Percentiles rank a stretch among this genome's conserved stretches.
Conservation (phyloP, 2,797 vertebrate species). For the Anolis apletophallus region DNA sequence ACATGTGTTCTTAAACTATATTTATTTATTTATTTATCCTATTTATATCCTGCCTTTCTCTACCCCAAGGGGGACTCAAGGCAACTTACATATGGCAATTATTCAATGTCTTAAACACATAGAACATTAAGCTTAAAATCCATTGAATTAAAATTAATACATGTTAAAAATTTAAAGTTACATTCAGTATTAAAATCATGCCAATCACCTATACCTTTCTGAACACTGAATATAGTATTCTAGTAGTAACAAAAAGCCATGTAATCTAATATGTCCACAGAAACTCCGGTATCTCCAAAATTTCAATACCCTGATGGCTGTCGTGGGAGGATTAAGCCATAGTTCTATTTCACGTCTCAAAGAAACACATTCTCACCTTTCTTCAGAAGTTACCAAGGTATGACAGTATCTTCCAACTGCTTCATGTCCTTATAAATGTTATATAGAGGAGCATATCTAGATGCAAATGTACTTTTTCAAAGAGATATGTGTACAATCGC, state of each 20-base stretch:
- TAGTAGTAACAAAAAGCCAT: background rate
- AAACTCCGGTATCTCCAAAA: constrained; percentile 95
- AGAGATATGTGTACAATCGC: background rate
- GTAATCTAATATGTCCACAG: constrained; percentile 73
- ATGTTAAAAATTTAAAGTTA: too few relatives aligned
- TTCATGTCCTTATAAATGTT: background rate
- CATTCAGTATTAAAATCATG: too few relatives aligned
- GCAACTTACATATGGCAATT: too few relatives aligned
- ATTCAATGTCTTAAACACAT: too few relatives aligned
- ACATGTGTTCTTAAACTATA: background rate
- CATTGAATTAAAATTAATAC: too few relatives aligned
- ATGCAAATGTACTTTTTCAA: constrained; percentile 31
- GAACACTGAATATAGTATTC: background rate
- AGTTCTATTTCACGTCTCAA: constrained; percentile 96
- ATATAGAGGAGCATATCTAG: background rate
- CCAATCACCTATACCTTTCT: too few relatives aligned
- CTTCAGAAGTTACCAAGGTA: constrained; percentile 94
- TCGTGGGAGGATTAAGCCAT: constrained; percentile 95
- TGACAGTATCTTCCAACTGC: background rate
- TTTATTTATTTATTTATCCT: too few relatives aligned
- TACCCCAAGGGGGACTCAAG: too few relatives aligned
- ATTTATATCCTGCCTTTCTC: too few relatives aligned
- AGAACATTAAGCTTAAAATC: too few relatives aligned
- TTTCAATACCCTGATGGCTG: constrained; percentile 97
- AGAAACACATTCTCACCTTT: constrained; percentile 92